Conservation (phyloP, 1,140 invertebrate species). For the Andrena cerasifolii region DNA sequence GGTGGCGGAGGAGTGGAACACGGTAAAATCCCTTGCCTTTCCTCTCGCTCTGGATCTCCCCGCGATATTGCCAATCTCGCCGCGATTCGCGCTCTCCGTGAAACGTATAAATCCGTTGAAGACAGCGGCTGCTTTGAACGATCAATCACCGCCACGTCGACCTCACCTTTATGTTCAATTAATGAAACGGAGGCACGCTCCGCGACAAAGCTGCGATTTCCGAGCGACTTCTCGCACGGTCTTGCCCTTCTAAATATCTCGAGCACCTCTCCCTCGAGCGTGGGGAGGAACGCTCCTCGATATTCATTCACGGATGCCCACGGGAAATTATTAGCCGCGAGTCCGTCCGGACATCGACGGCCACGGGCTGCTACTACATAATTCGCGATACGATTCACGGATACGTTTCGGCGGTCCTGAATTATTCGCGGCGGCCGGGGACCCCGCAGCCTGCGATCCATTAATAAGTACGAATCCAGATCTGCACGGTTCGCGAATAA, state of each 20-base stretch:
- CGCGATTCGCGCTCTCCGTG: neutral
- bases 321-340: constrained; percentile 44
- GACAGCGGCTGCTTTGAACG: too few species aligned
- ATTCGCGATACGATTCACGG: constrained; percentile 4
- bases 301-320: constrained; percentile 8
- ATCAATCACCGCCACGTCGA: too few species aligned
- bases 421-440: neutral
- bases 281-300: too few species aligned
- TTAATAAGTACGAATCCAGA: constrained; percentile 4
- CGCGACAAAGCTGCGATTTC: too few species aligned
- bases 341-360: neutral
- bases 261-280: neutral
- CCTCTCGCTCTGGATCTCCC: neutral
- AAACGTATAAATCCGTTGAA: neutral
- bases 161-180: too few species aligned
- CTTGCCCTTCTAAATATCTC: too few species aligned
- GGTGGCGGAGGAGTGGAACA: too few species aligned
- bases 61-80: neutral
- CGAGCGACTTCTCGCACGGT: too few species aligned
- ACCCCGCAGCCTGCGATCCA: neutral
- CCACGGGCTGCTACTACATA: neutral
- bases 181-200: too few species aligned
- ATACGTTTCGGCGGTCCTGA: neutral
- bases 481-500: neutral
- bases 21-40: neutral